These are phyloP conservation scores for Corvus hawaiiensis DNA, from an alignment of 2,113 vertebrate species.

Conservation along the genomic window DNA sequence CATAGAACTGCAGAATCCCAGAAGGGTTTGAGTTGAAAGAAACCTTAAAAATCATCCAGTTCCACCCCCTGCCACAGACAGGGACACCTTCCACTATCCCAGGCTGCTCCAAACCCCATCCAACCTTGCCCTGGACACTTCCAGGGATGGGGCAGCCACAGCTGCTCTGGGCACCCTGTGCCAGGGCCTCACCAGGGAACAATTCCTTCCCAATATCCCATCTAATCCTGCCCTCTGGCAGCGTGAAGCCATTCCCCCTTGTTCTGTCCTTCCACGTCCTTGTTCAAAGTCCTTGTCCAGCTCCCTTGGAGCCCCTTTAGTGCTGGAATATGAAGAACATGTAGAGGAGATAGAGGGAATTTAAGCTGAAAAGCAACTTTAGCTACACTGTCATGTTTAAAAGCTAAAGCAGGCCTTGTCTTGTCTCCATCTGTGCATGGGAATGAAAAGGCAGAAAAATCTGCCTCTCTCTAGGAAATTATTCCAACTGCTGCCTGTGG, in stretches of 20 bases:
- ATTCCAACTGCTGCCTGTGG: neutral
- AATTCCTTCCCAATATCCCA: neutral
- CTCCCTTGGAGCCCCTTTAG: neutral
- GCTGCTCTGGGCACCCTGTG: neutral
- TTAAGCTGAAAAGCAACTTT: neutral
- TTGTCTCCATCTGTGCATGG: neutral
- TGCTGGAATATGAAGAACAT: neutral
- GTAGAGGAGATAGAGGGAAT: neutral
- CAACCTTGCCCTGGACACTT: accelerated
- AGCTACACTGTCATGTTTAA: neutral
- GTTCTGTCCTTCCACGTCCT: neutral
- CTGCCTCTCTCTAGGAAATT: neutral
- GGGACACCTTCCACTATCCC: neutral
- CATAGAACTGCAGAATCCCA: neutral
- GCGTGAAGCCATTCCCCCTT: neutral
- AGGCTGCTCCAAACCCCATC: accelerated
- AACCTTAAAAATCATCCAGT: neutral
- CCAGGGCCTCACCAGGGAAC: neutral
- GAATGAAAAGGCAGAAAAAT: neutral
- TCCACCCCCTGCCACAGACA: neutral
- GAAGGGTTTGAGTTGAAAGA: neutral
- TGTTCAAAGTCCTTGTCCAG: neutral
- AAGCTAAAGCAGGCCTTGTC: neutral
- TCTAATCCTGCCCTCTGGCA: neutral
- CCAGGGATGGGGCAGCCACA: neutral